Percentiles rank a stretch among this genome's conserved stretches.
Evolutionary conservation across 53 echinoderm and acorn worm genomes (phyloP).

Genomic region (Paracentrotus lividus): DNA sequence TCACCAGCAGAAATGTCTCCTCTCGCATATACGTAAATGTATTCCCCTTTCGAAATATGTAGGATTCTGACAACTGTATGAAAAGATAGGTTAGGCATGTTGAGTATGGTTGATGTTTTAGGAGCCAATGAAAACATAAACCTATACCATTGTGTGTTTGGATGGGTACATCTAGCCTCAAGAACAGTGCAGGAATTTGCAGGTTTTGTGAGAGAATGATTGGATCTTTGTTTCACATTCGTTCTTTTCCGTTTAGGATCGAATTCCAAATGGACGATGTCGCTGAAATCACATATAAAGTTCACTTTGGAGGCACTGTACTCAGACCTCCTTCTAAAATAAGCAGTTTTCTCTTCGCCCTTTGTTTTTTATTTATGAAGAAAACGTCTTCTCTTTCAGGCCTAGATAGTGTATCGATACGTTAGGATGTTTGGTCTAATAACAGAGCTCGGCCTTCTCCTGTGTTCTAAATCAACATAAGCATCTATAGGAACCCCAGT

Average conservation of each 20-base stretch:
- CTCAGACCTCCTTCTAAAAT: constrained; percentile 46
- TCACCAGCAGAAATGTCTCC: neutral
- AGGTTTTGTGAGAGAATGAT: neutral
- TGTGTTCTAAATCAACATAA: constrained; percentile 57
- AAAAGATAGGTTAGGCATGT: neutral
- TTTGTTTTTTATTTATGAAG: constrained; percentile 63
- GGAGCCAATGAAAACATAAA: constrained; percentile 17
- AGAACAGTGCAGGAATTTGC: neutral
- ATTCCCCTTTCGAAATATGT: neutral
- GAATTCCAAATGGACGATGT: constrained; percentile 20
- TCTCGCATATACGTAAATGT: neutral
- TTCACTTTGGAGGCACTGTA: constrained; percentile 42
- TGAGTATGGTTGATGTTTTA: constrained; percentile 24
- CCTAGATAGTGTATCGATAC: constrained; percentile 64
- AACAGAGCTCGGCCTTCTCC: constrained; percentile 53
- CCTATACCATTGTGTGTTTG: neutral
- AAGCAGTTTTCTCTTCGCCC: constrained; percentile 56
- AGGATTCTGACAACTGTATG: neutral
- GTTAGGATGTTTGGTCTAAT: constrained; percentile 49
- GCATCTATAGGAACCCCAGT: neutral
- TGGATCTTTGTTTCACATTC: neutral
- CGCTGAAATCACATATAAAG: constrained; percentile 47
- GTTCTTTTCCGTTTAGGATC: constrained; percentile 43
- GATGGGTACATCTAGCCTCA: neutral
- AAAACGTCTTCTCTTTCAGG: constrained; percentile 54